Evolutionary conservation across 1,140 invertebrate genomes (phyloP).

Genomic region (Metopolophium dirhodum): DNA sequence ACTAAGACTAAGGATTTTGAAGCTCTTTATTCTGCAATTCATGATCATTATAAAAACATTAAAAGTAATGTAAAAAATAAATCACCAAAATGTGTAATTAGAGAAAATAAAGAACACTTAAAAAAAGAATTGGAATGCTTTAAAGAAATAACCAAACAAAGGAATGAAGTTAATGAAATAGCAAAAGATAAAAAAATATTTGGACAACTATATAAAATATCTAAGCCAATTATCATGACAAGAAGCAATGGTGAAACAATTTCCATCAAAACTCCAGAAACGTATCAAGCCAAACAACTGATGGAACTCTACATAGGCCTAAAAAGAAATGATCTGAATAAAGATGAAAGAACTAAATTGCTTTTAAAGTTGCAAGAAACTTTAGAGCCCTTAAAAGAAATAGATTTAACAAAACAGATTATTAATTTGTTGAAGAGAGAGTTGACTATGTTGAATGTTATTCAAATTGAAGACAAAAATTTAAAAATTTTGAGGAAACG

Average conservation of each 20-base stretch:
- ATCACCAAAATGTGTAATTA: neutral
- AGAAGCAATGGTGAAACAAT: conserved; percentile 68
- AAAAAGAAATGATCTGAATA: conserved; percentile 64
- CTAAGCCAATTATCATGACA: conserved; percentile 70
- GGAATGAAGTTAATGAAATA: conserved; percentile 6
- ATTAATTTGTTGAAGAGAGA: conserved; percentile 70
- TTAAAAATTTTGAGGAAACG: conserved; percentile 69
- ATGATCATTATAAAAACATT: conserved; percentile 3
- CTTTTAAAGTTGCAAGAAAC: conserved; percentile 68
- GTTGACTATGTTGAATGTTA: conserved; percentile 67
- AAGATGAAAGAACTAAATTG: conserved; percentile 68
- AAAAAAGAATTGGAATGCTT: conserved; percentile 7
- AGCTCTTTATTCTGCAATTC: conserved; percentile 36
- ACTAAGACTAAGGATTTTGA: conserved; percentile 33
- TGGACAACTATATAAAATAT: conserved; percentile 66
- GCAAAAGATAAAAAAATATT: conserved; percentile 29
- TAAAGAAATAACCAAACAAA: conserved; percentile 39
- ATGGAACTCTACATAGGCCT: conserved; percentile 69
- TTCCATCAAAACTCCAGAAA: conserved; percentile 71
- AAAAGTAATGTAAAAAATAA: conserved; percentile 2
- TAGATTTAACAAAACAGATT: conserved; percentile 65
- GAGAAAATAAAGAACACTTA: neutral
- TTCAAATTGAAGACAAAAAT: conserved; percentile 63
- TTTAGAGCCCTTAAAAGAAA: conserved; percentile 66
- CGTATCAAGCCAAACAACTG: conserved; percentile 70